These are phyloP conservation scores for Lasioglossum vierecki DNA, from an alignment of 2,888 invertebrate species.

Conservation along the genomic window DNA sequence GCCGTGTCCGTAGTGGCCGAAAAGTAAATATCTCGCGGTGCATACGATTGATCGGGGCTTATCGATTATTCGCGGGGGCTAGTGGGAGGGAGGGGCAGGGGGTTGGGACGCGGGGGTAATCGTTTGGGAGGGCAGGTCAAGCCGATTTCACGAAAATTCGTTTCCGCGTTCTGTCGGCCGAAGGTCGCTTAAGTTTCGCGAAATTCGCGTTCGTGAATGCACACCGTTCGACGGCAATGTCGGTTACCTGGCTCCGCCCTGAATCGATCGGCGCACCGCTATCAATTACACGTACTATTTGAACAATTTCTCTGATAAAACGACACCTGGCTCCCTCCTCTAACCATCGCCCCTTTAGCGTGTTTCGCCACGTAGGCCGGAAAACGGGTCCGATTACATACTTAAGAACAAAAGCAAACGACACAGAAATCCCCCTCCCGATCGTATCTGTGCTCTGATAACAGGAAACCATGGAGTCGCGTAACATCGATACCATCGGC, in stretches of 20 bases:
- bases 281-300: constrained; percentile 29
- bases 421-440: background rate
- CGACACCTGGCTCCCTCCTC: constrained; percentile 13
- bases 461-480: background rate
- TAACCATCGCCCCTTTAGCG: background rate
- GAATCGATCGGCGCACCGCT: constrained; percentile 21
- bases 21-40: background rate
- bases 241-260: background rate
- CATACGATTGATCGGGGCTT: background rate
- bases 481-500: background rate
- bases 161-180: background rate
- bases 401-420: background rate
- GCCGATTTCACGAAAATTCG: background rate
- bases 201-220: background rate
- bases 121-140: background rate
- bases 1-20: background rate
- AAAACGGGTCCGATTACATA: background rate
- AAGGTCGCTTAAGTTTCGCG: background rate
- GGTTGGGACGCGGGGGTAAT: background rate
- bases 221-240: background rate
- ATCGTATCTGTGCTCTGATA: background rate
- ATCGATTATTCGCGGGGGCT: background rate
- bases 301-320: constrained; percentile 37
- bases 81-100: no score
- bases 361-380: background rate